Conservation (phyloP, 2,888 invertebrate genomes). For the Pristionchus exspectatus region DNA sequence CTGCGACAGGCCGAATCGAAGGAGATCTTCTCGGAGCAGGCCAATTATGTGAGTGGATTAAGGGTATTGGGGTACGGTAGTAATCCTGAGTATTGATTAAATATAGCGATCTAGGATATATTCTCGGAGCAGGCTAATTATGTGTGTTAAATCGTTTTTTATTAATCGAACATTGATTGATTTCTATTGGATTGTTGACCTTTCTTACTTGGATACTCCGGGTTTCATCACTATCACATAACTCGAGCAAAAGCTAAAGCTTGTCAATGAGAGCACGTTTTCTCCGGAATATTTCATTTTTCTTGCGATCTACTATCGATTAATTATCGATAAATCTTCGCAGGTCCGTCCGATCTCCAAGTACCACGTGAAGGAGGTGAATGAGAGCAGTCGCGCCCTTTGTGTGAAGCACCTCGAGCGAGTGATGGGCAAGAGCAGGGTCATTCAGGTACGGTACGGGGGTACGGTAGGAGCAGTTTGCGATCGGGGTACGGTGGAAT, state of each 20-base stretch:
- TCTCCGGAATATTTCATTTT: too few relatives aligned
- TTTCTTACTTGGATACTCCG: too few relatives aligned
- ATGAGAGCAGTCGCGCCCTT: constrained; percentile 74
- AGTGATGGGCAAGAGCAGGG: constrained; percentile 74
- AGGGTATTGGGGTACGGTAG: not conserved
- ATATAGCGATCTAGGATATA: too few relatives aligned
- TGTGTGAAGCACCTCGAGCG: constrained; percentile 76
- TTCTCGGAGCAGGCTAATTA: constrained; percentile 71
- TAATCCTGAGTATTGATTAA: not conserved
- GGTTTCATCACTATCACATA: too few relatives aligned
- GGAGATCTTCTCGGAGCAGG: constrained; percentile 71
- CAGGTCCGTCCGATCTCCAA: constrained; percentile 76
- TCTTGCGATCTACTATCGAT: too few relatives aligned
- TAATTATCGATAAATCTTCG: constrained; percentile 40
- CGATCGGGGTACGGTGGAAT: not conserved
- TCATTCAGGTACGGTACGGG: constrained; percentile 70
- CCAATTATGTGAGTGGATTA: constrained; percentile 53
- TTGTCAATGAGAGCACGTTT: too few relatives aligned
- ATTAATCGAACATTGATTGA: too few relatives aligned
- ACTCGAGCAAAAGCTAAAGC: too few relatives aligned
- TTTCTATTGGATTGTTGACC: too few relatives aligned
- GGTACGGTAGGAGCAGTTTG: too few relatives aligned
- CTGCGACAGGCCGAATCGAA: constrained; percentile 65
- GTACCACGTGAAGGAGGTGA: constrained; percentile 74
- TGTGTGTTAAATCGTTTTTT: too few relatives aligned